Percentiles rank a stretch among this genome's conserved stretches.
Evolutionary conservation across 2,113 vertebrate genomes (phyloP).

Genomic region (Toxotes chatareus): DNA sequence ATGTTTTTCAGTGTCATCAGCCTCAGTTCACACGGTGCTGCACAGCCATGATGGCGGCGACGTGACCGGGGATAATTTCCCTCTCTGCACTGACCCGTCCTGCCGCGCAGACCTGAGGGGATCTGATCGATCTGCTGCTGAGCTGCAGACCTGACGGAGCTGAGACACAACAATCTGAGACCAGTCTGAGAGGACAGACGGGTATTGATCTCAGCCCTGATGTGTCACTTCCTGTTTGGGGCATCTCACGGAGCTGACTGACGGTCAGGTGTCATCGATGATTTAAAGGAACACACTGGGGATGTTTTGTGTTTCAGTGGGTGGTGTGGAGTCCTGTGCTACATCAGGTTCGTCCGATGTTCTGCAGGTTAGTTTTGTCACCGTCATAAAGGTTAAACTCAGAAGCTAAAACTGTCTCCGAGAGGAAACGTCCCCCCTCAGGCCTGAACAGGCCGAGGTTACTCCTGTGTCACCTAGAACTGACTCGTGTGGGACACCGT

Average conservation of each 20-base stretch:
- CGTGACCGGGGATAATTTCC: neutral
- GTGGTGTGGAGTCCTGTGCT: too few relatives aligned
- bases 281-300: too few relatives aligned
- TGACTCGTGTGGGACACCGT: too few relatives aligned
- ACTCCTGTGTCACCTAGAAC: too few relatives aligned
- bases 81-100: neutral
- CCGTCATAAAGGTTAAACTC: too few relatives aligned
- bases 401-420: too few relatives aligned
- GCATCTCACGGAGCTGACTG: neutral
- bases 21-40: neutral
- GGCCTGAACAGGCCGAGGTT: too few relatives aligned
- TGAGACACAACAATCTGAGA: neutral
- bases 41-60: neutral
- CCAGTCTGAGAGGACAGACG: neutral
- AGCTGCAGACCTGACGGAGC: neutral
- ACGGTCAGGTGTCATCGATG: too few relatives aligned
- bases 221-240: constrained; percentile 20
- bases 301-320: too few relatives aligned
- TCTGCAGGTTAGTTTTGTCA: too few relatives aligned
- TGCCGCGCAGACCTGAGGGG: neutral
- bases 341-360: too few relatives aligned
- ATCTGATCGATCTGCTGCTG: neutral
- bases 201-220: neutral
- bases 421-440: too few relatives aligned
- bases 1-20: neutral